Percentiles rank a stretch among this genome's conserved stretches.
phyloP scores from a whole-genome alignment of 1,140 invertebrate genomes.

The Neodiprion lecontei region DNA sequence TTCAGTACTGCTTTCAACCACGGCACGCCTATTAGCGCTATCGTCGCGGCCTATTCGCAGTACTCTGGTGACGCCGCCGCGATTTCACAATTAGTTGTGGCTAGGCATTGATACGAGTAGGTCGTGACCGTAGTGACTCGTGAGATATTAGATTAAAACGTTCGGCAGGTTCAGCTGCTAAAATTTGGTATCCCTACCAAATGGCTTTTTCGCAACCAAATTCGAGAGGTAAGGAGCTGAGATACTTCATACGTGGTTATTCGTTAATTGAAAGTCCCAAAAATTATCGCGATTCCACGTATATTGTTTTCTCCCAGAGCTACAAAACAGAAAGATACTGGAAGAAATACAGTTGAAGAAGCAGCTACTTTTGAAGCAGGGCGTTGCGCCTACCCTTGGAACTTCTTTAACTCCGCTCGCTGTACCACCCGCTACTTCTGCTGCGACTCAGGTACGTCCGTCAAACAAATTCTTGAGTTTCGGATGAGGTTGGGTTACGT shows the following conservation, averaged over 20 bases:
- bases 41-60: too few species aligned
- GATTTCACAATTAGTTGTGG: too few species aligned
- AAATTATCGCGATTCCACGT: slow-evolving; percentile 19
- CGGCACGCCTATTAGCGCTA: too few species aligned
- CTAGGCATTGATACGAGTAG: too few species aligned
- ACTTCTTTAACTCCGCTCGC: slow-evolving; percentile 59
- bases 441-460: slow-evolving; percentile 52
- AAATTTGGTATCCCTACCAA: neutral
- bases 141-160: too few species aligned
- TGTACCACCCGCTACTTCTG: slow-evolving; percentile 60
- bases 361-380: slow-evolving; percentile 83
- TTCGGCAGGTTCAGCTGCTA: too few species aligned
- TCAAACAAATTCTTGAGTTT: slow-evolving; percentile 13
- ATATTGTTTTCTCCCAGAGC: slow-evolving; percentile 64
- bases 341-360: slow-evolving; percentile 93
- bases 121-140: too few species aligned
- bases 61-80: too few species aligned
- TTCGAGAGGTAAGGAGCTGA: slow-evolving; percentile 65
- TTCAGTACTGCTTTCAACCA: too few species aligned
- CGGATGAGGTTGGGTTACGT: slow-evolving; percentile 4
- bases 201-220: slow-evolving; percentile 77
- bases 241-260: neutral
- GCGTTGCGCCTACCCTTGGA: slow-evolving; percentile 68
- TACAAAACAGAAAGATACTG: slow-evolving; percentile 86
- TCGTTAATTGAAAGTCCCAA: neutral